Percentiles rank a stretch among this genome's conserved stretches.
phyloP scores from a whole-genome alignment of 2,113 vertebrate genomes.

The Ciconia maguari region DNA sequence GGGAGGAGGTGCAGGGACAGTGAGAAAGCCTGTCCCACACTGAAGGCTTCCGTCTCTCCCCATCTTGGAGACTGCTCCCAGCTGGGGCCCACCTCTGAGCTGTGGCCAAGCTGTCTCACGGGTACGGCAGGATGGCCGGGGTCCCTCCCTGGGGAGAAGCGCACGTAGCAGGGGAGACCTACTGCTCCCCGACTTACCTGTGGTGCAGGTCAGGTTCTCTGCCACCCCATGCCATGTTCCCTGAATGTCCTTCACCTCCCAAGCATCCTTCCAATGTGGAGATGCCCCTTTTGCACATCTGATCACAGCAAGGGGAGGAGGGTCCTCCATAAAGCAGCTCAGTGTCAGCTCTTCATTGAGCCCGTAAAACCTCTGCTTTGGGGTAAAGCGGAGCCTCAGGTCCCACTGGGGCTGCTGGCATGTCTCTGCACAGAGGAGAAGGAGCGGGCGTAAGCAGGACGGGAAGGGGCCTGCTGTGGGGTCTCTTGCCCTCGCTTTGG shows the following conservation, averaged over 20 bases:
- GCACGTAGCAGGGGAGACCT: not conserved
- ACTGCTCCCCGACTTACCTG: not conserved
- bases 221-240: rapidly evolving
- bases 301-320: not conserved
- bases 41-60: not conserved
- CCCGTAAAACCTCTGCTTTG: not conserved
- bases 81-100: not conserved
- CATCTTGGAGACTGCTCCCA: not conserved
- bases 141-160: rapidly evolving
- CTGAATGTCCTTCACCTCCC: not conserved
- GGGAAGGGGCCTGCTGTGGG: not conserved
- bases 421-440: not conserved
- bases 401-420: not conserved
- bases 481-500: not conserved
- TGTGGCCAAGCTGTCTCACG: not conserved
- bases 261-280: not conserved
- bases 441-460: not conserved
- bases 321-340: rapidly evolving
- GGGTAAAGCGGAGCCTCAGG: not conserved
- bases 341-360: not conserved
- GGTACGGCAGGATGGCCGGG: rapidly evolving
- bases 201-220: not conserved
- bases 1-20: not conserved
- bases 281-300: not conserved
- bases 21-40: not conserved